Evolutionary conservation across 2,888 invertebrate genomes (phyloP).

Genomic region (Drosophila kuntzei): DNA sequence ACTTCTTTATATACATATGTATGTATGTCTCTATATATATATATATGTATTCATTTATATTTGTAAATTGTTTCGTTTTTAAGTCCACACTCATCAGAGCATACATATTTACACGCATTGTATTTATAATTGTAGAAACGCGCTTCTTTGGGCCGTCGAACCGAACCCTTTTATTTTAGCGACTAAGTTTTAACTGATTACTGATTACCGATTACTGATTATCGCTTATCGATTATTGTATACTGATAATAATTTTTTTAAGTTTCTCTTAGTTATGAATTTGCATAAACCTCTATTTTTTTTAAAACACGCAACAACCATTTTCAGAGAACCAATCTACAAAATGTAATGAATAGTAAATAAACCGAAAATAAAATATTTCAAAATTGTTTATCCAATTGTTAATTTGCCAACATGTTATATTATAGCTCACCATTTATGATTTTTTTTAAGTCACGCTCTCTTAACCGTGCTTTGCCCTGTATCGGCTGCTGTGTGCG

Average conservation of each 20-base stretch:
- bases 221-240: conserved; percentile 17
- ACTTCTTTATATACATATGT: conserved; percentile 32
- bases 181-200: conserved; percentile 68
- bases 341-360: conserved; percentile 43
- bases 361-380: conserved; percentile 41
- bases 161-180: conserved; percentile 57
- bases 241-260: conserved; percentile 41
- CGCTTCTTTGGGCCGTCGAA: conserved; percentile 37
- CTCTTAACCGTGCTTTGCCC: neutral
- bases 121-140: conserved; percentile 65
- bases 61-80: conserved; percentile 69
- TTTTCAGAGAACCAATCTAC: conserved; percentile 25
- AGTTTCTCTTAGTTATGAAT: conserved; percentile 55
- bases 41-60: conserved; percentile 42
- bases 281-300: conserved; percentile 35
- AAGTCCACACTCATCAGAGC: conserved; percentile 51
- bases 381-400: conserved; percentile 19
- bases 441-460: conserved; percentile 7
- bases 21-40: conserved; percentile 27
- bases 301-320: conserved; percentile 38
- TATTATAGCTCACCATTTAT: conserved; percentile 21
- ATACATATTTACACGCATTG: conserved; percentile 55
- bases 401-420: conserved; percentile 7
- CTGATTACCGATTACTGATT: conserved; percentile 28
- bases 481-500: conserved; percentile 29